Conservation (phyloP, 2,888 invertebrate species). For the Hyposoter dolosus region DNA sequence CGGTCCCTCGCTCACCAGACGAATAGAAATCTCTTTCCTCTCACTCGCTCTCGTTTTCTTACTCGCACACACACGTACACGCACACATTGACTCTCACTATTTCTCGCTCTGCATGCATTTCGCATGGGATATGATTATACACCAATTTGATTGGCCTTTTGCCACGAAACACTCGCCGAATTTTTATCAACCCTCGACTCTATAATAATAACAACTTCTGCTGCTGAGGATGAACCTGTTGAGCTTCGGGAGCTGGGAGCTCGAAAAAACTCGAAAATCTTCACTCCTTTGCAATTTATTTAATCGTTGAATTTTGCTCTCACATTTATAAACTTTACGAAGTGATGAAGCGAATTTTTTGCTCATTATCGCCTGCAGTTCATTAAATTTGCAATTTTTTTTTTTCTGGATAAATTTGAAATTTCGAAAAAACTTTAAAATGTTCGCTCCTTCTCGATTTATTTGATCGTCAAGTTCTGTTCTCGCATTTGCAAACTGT, state of each 20-base stretch:
- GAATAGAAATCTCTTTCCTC: neutral
- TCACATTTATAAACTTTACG: neutral
- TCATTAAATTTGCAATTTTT: neutral
- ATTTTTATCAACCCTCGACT: conserved; percentile 74
- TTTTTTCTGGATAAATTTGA: neutral
- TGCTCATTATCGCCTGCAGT: neutral
- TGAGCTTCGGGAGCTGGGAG: conserved; percentile 1
- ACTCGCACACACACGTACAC: neutral
- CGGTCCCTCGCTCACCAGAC: conserved; percentile 14
- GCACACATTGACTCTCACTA: neutral
- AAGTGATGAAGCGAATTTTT: neutral
- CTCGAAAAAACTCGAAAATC: conserved; percentile 37
- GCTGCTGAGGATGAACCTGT: conserved; percentile 34
- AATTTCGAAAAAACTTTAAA: too few species aligned
- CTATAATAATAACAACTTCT: conserved; percentile 23
- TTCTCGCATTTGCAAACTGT: too few species aligned
- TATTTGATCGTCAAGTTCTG: too few species aligned
- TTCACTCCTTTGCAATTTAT: conserved; percentile 50
- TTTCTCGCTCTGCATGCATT: conserved; percentile 45
- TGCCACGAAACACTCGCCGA: conserved; percentile 74
- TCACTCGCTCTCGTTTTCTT: neutral
- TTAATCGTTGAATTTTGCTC: conserved; percentile 8
- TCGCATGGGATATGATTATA: conserved; percentile 77
- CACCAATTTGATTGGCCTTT: conserved; percentile 76
- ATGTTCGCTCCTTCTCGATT: too few species aligned